Evolutionary conservation across 2,113 vertebrate species (phyloP).

Genomic region (Chionis minor): DNA sequence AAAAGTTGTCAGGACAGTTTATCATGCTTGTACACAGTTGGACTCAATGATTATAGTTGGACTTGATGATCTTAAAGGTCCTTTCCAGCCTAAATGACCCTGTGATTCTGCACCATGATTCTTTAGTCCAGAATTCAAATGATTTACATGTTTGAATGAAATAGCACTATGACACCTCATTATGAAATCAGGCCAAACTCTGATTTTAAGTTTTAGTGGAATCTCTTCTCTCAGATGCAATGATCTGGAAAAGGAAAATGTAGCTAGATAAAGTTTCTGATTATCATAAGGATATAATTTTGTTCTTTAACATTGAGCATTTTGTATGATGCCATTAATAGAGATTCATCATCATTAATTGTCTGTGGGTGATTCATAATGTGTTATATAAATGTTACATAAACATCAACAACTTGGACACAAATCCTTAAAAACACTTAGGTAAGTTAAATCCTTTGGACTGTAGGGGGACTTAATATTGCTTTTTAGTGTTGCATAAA

Average conservation of each 20-base stretch:
- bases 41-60: fast-evolving
- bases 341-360: neutral
- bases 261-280: neutral
- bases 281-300: neutral
- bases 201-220: neutral
- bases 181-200: neutral
- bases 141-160: fast-evolving
- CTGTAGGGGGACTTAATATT: neutral
- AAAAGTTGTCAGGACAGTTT: neutral
- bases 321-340: neutral
- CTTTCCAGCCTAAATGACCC: neutral
- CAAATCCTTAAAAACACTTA: neutral
- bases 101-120: neutral
- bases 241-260: neutral
- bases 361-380: neutral
- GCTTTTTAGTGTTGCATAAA: neutral
- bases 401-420: neutral
- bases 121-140: neutral
- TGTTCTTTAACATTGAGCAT: neutral
- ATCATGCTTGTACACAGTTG: neutral
- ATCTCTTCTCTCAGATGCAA: neutral
- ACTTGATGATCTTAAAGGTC: neutral
- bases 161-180: neutral
- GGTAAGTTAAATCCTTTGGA: neutral
- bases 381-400: neutral